phyloP scores from a whole-genome alignment of 2,113 vertebrate species.

The Salvelinus alpinus region DNA sequence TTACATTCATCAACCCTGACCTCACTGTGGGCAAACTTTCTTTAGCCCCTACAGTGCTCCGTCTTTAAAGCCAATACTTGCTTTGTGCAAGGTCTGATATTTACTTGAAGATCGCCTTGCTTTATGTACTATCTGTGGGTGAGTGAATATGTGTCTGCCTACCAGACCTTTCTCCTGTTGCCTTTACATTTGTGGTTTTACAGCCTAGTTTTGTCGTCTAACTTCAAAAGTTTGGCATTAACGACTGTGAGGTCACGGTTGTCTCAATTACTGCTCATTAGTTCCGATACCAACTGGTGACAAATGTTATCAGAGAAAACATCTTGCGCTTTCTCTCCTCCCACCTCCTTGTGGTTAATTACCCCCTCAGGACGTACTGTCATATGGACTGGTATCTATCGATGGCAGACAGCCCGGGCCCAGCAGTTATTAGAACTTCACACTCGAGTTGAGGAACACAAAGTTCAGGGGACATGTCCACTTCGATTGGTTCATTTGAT shows the following conservation, averaged over 20 bases:
- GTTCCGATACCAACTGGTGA: constrained; percentile 59
- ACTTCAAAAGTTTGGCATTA: not conserved
- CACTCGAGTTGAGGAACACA: constrained; percentile 57
- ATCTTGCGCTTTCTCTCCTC: constrained; percentile 30
- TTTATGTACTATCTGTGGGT: not conserved
- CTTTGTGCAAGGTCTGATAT: too few species aligned
- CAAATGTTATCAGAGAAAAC: constrained; percentile 69
- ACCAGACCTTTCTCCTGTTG: too few species aligned
- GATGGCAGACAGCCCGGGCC: constrained; percentile 36
- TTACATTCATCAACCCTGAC: too few species aligned
- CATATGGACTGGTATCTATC: constrained; percentile 58
- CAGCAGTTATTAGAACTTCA: constrained; percentile 67
- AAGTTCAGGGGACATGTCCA: constrained; percentile 52
- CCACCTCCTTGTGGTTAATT: constrained; percentile 53
- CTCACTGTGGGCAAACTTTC: too few species aligned
- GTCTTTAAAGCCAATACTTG: too few species aligned
- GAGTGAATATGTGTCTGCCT: not conserved
- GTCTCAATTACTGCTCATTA: constrained; percentile 66
- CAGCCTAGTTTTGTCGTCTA: not conserved
- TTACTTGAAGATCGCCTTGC: not conserved
- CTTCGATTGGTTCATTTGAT: constrained; percentile 60
- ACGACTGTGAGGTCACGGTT: constrained; percentile 36
- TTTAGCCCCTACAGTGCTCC: too few species aligned
- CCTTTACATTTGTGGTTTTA: too few species aligned
- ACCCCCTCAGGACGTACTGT: constrained; percentile 52